Evolutionary conservation across 2,888 invertebrate species (phyloP).

Genomic region (Hetaerina titia): DNA sequence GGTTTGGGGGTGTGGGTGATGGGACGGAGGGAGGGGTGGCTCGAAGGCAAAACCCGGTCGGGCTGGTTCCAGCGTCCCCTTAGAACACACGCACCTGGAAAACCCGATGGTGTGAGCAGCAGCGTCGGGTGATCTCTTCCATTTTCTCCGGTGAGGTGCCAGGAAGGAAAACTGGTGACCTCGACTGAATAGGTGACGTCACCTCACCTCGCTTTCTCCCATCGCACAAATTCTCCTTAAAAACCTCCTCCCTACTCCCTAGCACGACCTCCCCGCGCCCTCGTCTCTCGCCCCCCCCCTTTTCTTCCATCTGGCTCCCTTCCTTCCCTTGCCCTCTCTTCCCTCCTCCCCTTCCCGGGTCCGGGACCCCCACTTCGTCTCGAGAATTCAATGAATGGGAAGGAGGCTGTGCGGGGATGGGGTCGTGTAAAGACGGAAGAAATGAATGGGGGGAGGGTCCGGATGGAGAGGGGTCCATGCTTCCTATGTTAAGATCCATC

Average conservation of each 20-base stretch:
- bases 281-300: not conserved
- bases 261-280: not conserved
- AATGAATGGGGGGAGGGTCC: not conserved
- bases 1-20: not conserved
- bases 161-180: not conserved
- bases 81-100: not conserved
- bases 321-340: not conserved
- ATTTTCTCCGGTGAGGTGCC: not conserved
- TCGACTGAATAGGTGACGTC: not conserved
- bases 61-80: conserved; percentile 23
- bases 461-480: not conserved
- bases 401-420: not conserved
- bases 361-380: not conserved
- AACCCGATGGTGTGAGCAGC: not conserved
- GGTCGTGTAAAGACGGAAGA: not conserved
- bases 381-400: not conserved
- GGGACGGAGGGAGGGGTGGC: not conserved
- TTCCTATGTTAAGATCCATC: not conserved
- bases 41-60: not conserved
- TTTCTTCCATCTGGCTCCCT: not conserved
- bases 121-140: not conserved
- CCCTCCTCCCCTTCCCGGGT: not conserved
- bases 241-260: not conserved
- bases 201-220: not conserved
- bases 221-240: not conserved